phyloP scores from a whole-genome alignment of 2,113 vertebrate species.

The Corvus moneduloides region DNA sequence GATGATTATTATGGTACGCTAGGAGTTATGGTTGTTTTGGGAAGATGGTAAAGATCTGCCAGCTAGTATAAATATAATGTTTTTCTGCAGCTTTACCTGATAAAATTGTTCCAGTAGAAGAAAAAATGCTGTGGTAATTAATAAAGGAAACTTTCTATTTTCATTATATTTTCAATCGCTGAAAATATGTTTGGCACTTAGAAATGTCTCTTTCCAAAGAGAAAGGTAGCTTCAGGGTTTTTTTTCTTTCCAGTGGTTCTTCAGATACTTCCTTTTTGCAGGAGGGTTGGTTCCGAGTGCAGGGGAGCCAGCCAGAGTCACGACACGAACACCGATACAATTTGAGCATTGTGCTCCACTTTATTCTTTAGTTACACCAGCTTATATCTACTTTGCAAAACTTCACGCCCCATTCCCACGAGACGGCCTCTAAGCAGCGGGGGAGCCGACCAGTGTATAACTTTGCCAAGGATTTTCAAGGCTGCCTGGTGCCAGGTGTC shows the following conservation, averaged over 20 bases:
- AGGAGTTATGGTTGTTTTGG: background rate
- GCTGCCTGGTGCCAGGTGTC: too few species aligned
- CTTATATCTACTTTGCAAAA: too few species aligned
- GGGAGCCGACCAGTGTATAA: too few species aligned
- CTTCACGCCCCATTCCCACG: too few species aligned
- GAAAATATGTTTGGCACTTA: slow-evolving; percentile 22
- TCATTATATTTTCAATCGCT: slow-evolving; percentile 27
- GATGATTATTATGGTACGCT: background rate
- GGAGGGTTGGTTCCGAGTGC: too few species aligned
- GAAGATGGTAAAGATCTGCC: background rate
- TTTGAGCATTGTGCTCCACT: too few species aligned
- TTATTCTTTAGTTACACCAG: too few species aligned
- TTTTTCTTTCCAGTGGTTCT: background rate
- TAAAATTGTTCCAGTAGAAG: background rate
- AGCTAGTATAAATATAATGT: background rate
- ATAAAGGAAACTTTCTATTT: slow-evolving; percentile 24
- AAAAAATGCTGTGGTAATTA: slow-evolving; percentile 5
- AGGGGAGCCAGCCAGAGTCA: too few species aligned
- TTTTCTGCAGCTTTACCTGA: slow-evolving; percentile 35
- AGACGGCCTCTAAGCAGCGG: too few species aligned
- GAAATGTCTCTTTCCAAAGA: slow-evolving; percentile 31
- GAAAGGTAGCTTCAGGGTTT: background rate
- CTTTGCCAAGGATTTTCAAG: too few species aligned
- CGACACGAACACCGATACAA: too few species aligned
- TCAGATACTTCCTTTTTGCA: slow-evolving; percentile 10